Evolutionary conservation across 2,797 vertebrate genomes (phyloP).

Genomic region (Chelonia mydas): DNA sequence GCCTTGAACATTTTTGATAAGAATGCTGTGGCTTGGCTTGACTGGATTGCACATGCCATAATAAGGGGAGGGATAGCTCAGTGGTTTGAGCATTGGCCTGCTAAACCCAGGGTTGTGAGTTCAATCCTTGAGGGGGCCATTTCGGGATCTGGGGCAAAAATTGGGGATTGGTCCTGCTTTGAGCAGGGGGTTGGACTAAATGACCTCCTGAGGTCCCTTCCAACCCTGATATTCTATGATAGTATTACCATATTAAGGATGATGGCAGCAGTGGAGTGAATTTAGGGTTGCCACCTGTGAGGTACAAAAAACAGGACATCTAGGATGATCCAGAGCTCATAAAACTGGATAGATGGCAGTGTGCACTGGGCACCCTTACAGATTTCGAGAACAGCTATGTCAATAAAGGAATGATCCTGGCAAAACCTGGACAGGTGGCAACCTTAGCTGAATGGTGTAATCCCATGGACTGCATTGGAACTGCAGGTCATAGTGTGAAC

Average conservation of each 20-base stretch:
- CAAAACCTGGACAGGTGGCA: neutral
- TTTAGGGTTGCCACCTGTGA: neutral
- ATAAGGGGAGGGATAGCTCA: no score
- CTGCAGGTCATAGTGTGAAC: neutral
- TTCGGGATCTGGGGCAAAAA: no score
- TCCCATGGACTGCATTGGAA: neutral
- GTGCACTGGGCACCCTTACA: neutral
- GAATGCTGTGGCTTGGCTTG: no score
- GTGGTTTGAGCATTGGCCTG: no score
- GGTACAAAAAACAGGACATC: neutral
- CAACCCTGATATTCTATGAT: no score
- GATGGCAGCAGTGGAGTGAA: neutral
- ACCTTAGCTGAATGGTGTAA: accelerated
- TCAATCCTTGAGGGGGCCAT: no score
- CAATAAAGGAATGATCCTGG: neutral
- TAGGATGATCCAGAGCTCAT: neutral
- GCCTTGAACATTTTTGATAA: no score
- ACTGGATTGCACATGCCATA: no score
- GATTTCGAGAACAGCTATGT: neutral
- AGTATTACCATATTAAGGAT: accelerated
- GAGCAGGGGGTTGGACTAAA: no score
- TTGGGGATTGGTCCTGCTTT: no score
- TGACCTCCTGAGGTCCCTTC: no score
- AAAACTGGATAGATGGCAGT: neutral
- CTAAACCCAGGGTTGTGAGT: no score